phyloP scores from a whole-genome alignment of 1,140 invertebrate genomes.

The fruit fly (Drosophila melanogaster) region Release_6_plus_ISO1_MT NC_004354.4:11239001-11239500 shows the following conservation, averaged over 20 bases:
- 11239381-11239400: too few relatives aligned
- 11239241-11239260: neutral
- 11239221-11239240: constrained; percentile 8
- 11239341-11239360: too few relatives aligned
- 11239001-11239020: constrained; percentile 23
- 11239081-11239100: constrained; percentile 29
- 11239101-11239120: constrained; percentile 67
- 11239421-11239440: neutral
- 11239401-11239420: too few relatives aligned
- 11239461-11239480: constrained; percentile 5
- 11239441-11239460: constrained; percentile 3
- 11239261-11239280: constrained; percentile 5
- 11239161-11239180: constrained; percentile 23
- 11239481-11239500: constrained; percentile 15
- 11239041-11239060: neutral
- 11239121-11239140: constrained; percentile 52
- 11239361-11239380: too few relatives aligned
- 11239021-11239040: constrained; percentile 7
- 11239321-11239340: neutral
- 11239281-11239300: neutral
- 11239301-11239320: neutral
- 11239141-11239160: constrained; percentile 29
- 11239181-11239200: constrained; percentile 12
- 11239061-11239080: constrained; percentile 27
- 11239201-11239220: constrained; percentile 11